Base-by-base conservation (phyloP, 2,888 invertebrate species). In the Lasioglossum oenotherae region DNA sequence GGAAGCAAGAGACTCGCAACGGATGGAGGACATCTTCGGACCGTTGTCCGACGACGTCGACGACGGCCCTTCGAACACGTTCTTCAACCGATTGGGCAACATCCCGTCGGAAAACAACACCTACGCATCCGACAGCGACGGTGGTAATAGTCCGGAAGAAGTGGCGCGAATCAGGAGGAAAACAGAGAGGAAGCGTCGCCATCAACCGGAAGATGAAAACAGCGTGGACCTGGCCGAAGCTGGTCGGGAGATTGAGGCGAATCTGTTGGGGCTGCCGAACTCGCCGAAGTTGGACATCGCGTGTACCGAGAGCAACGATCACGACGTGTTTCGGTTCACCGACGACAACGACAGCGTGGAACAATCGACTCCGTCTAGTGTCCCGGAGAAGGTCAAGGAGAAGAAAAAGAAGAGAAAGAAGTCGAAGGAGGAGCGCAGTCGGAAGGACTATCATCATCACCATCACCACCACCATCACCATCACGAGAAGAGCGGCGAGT, bases 1-100 rank as follows among this genome's bases (percentile, higher is more conserved):
- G 86, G 97, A 97, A 90, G 98, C 93, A 0, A 92, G 95, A 27
- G 95, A 95, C 57, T 94, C 93, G 35, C 95, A 95, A 82, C 86
- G 98, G 95, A 98, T 98, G 97, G 98, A 98, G 94, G 98, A 98
- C 91, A 98, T 98, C 86, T 98, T 98, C 95, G 98, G 98, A 0
- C 98, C 98, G 19, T 96, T 98, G 85, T 98, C 98, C 1, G 98
- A 98, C 92, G 97, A 98, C 91, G 97, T 97, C 88, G 95, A 95
- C 57, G 95, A 95, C 41, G 91, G 89, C 16, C 92, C 94, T 0
- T 91, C 93, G n/a, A 93, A 94, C 76, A 92, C 93, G 0, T 95
- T 94, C 82, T 95, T 93, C 88, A 94, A 94, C 74, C 91, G 93
- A 38, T 88, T 93, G 19, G 88, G 91, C 12, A 93, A 91, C 49